phyloP scores from a whole-genome alignment of 2,888 invertebrate species.

The Tetanocera ferruginea region DNA sequence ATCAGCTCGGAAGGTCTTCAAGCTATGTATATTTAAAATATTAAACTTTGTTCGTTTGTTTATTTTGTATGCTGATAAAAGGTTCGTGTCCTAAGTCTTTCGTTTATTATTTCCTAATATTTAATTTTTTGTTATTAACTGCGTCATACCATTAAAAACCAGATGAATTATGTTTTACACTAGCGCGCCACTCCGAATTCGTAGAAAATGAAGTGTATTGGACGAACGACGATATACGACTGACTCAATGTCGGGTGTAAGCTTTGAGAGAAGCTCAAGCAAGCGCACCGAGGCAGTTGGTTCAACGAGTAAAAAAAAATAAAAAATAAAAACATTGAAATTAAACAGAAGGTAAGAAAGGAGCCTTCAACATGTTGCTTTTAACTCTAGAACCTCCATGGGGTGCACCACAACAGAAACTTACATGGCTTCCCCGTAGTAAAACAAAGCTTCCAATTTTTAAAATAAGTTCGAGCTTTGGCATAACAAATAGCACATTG shows the following conservation, averaged over 20 bases:
- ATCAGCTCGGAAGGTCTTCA: background rate
- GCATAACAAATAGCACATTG: too few species aligned
- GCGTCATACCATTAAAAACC: constrained; percentile 44
- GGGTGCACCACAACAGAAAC: too few species aligned
- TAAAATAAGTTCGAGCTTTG: too few species aligned
- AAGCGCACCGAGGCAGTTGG: background rate
- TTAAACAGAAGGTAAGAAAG: too few species aligned
- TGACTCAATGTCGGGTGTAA: constrained; percentile 3
- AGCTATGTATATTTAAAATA: background rate
- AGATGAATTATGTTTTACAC: constrained; percentile 44
- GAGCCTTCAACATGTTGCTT: too few species aligned
- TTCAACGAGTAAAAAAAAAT: too few species aligned
- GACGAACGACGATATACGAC: constrained; percentile 31
- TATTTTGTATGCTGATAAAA: background rate
- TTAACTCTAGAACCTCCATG: too few species aligned
- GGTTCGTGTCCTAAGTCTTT: constrained; percentile 34
- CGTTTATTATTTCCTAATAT: constrained; percentile 25
- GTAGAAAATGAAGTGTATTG: constrained; percentile 19
- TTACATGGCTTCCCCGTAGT: too few species aligned
- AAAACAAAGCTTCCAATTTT: too few species aligned
- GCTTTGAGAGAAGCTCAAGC: constrained; percentile 17
- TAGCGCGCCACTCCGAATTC: constrained; percentile 32
- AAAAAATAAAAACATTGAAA: too few species aligned
- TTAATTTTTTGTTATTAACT: constrained; percentile 1
- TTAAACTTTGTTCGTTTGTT: background rate